Evolutionary conservation across 1,140 invertebrate species (phyloP), one percentile per base, ranked within the genome.

Genomic region (Drosophila chauvacae): DNA sequence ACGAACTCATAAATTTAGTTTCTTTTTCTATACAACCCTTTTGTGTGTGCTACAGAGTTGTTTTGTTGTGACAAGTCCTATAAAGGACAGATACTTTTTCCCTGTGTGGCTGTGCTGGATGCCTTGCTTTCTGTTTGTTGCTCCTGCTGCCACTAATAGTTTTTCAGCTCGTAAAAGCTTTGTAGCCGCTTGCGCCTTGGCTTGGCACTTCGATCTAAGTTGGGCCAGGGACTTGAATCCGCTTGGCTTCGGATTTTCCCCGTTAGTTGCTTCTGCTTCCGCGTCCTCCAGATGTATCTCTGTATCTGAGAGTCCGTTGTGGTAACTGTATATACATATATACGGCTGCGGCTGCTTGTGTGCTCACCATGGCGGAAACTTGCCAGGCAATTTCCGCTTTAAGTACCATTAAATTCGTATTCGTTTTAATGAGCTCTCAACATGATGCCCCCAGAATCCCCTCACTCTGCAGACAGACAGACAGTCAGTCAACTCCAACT

Each of bases 321-420:
- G 48, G 30, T 39, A 64, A 53, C 37, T 50, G 37, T 44, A 61
- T 44, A 57, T 77, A 42, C 42, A 18, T 45, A 42, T 45, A 18
- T 45, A 23, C 6, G 20, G 23, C 47, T 68, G 60, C 35, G 58
- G 58, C 28, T 68, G 60, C 48, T 90, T 74, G 74, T 90, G 72
- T 81, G 81, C 86, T 64, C 64, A 59, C 57, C 83, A 71, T 76
- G 58, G 80, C 83, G 84, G 85, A 91, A 91, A 88, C 90, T 91
- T 91, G 68, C 80, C 90, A 91, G 90, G 90, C 90, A 91, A 91
- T 91, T 91, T 91, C 90, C 90, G 90, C 84, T 91, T 91, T 88
- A 91, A 91, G 90, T 91, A 85, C 84, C 90, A 91, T 91, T 91
- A 91, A 91, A 91, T 90, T 91, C 90, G 90, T 80, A 91, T 91